Conservation (phyloP, 2,113 vertebrate species). For the Dolichallabes microphthalmus region DNA sequence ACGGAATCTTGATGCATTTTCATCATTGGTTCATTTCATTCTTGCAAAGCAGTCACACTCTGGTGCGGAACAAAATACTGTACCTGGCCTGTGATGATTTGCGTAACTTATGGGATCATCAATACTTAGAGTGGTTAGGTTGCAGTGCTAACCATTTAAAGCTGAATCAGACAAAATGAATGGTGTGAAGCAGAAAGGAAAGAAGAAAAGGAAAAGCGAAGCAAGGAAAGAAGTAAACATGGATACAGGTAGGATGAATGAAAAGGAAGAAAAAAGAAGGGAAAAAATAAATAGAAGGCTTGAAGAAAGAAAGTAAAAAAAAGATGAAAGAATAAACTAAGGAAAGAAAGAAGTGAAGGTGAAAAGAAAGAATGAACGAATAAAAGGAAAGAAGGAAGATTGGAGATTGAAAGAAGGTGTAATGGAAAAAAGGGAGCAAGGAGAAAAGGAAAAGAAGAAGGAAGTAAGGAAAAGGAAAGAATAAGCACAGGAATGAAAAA, state of each 20-base stretch:
- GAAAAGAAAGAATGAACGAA: too few relatives aligned
- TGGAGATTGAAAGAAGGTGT: too few relatives aligned
- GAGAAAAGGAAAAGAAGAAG: too few relatives aligned
- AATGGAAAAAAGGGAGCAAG: too few relatives aligned
- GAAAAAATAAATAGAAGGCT: background rate
- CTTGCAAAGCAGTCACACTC: background rate
- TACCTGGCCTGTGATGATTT: background rate
- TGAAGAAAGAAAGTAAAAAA: too few relatives aligned
- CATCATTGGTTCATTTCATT: background rate
- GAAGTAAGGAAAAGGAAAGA: too few relatives aligned
- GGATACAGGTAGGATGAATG: background rate
- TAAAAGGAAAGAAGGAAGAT: too few relatives aligned
- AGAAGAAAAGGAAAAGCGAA: background rate
- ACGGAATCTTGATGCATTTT: background rate
- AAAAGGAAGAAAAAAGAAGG: background rate
- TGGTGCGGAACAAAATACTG: background rate
- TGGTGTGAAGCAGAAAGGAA: background rate
- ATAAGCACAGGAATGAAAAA: background rate
- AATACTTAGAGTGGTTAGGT: background rate
- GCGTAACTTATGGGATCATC: background rate
- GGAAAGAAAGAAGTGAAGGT: too few relatives aligned
- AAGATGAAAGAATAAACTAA: too few relatives aligned
- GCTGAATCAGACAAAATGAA: background rate
- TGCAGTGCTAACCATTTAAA: background rate
- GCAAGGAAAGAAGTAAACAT: background rate